A percentile compares a stretch with the other conserved stretches of the same genome.
These are phyloP conservation scores for Trichomalopsis sarcophagae DNA, from an alignment of 1,140 invertebrate genomes.

Conservation along the genomic window DNA sequence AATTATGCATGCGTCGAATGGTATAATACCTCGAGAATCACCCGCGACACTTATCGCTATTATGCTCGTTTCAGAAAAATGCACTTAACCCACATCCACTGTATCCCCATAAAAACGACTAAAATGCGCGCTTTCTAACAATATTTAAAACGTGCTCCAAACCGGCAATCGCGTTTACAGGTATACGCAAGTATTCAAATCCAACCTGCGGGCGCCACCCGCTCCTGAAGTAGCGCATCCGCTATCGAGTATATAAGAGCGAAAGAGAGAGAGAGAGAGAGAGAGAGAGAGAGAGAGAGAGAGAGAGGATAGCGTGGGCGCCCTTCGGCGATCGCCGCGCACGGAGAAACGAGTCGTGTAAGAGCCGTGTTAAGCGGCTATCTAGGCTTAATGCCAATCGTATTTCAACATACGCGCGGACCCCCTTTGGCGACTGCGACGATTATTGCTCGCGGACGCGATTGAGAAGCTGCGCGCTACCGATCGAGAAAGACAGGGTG, in stretches of 20 bases:
- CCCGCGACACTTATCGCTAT: not conserved
- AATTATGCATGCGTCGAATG: constrained; percentile 20
- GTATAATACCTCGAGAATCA: not conserved
- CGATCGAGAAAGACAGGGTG: not conserved
- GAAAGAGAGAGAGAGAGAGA: too few species aligned
- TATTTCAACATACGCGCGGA: constrained; percentile 55
- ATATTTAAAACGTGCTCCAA: not conserved
- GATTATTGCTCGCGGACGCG: not conserved
- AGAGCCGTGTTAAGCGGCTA: constrained; percentile 53
- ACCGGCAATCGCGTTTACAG: not conserved
- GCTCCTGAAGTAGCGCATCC: constrained; percentile 19
- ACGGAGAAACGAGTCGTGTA: constrained; percentile 49
- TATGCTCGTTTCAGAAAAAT: not conserved
- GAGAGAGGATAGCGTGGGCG: constrained; percentile 42
- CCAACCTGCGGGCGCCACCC: not conserved
- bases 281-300: too few species aligned
- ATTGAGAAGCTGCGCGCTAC: not conserved
- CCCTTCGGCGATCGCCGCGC: constrained; percentile 45
- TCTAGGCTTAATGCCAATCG: constrained; percentile 58
- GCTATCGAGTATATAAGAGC: not conserved
- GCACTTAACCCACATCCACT: not conserved
- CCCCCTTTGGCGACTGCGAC: not conserved
- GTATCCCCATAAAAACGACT: too few species aligned
- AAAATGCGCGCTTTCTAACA: too few species aligned
- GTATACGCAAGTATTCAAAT: not conserved